Conservation (phyloP, 2,113 vertebrate genomes). For the Cryptomyrus ogoouensis region DNA sequence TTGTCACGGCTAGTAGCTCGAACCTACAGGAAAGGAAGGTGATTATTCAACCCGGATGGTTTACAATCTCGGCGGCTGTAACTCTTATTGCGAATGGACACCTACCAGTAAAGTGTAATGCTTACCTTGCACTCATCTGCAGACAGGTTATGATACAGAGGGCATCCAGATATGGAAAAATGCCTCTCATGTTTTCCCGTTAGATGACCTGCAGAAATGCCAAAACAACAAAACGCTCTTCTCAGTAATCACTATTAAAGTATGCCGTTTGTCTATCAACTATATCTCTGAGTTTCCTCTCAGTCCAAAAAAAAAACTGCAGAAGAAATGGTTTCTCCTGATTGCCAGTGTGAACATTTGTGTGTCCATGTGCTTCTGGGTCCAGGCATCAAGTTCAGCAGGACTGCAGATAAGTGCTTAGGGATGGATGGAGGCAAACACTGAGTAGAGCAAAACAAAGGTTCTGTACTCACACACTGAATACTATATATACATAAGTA, state of each 20-base stretch:
- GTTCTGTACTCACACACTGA: background rate
- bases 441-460: background rate
- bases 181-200: conserved; percentile 96
- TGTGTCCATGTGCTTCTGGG: background rate
- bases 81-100: background rate
- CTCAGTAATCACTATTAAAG: background rate
- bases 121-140: conserved; percentile 95
- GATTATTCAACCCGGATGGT: background rate
- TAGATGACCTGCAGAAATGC: conserved; percentile 72
- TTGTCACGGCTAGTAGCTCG: conserved; percentile 94
- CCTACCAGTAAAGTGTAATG: background rate
- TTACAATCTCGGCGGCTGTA: background rate
- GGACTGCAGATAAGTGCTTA: background rate
- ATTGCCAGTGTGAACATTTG: background rate
- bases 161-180: conserved; percentile 95
- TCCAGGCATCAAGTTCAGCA: background rate
- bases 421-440: background rate
- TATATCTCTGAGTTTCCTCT: background rate
- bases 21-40: conserved; percentile 64
- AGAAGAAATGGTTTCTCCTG: background rate
- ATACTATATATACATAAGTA: background rate
- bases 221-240: background rate
- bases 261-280: background rate
- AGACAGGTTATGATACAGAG: conserved; percentile 93
- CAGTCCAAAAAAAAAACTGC: background rate